Conservation (phyloP, 2,797 vertebrate genomes). For the Vireo griseus region DNA sequence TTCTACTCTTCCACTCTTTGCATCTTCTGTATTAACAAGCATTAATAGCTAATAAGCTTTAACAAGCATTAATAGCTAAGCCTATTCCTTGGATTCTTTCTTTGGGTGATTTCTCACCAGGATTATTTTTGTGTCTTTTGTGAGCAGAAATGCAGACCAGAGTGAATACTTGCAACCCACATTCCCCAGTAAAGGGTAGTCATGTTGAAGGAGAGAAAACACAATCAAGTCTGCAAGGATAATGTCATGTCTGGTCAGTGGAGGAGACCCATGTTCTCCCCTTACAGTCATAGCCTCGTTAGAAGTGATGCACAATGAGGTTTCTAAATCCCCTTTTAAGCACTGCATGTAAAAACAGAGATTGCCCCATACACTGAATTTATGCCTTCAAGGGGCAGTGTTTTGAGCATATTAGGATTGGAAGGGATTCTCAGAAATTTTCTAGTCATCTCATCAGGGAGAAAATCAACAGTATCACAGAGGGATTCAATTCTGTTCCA, state of each 20-base stretch:
- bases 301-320: not conserved
- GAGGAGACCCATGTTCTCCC: rapidly evolving
- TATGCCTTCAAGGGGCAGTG: not conserved
- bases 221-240: not conserved
- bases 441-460: not conserved
- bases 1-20: not conserved
- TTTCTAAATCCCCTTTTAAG: not conserved
- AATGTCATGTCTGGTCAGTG: not conserved
- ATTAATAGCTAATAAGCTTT: not conserved
- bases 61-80: not conserved
- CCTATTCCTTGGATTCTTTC: not conserved
- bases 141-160: not conserved
- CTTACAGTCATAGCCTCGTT: not conserved
- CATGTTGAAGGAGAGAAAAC: not conserved
- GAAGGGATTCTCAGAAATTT: not conserved
- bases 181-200: not conserved
- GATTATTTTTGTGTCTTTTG: not conserved
- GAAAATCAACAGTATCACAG: not conserved
- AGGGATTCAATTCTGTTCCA: not conserved
- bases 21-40: not conserved
- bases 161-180: not conserved
- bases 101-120: not conserved
- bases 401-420: not conserved
- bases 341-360: not conserved
- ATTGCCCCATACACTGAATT: not conserved